These are phyloP conservation scores for Turritopsis rubra DNA, from an alignment of 30 jellyfish, hydroid and myxozoan species.

Conservation along the genomic window DNA sequence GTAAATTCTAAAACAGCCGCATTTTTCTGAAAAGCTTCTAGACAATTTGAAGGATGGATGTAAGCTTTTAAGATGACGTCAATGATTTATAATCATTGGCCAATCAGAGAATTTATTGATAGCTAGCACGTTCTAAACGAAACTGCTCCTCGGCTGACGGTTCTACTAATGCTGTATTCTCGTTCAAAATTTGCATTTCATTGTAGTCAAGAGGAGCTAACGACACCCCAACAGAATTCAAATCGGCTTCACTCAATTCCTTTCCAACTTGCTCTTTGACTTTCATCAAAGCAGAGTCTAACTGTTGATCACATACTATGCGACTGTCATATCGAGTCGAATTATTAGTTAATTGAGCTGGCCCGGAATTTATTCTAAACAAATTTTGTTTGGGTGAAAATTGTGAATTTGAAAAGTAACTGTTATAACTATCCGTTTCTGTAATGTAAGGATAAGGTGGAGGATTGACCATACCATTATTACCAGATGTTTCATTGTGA, in stretches of 20 bases:
- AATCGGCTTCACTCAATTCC: conserved; percentile 83
- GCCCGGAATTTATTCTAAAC: conserved; percentile 27
- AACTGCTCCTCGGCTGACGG: conserved; percentile 84
- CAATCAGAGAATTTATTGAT: too few species aligned
- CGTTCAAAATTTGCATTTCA: conserved; percentile 68
- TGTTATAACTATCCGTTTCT: conserved; percentile 23
- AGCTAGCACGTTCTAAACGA: conserved; percentile 69
- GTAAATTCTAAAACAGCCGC: not conserved
- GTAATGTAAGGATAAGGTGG: conserved; percentile 23
- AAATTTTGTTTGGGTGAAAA: conserved; percentile 22
- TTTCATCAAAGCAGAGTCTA: conserved; percentile 28
- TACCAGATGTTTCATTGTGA: conserved; percentile 14
- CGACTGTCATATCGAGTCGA: not conserved
- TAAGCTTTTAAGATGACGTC: too few species aligned
- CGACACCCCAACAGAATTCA: conserved; percentile 77
- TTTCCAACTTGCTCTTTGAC: conserved; percentile 25
- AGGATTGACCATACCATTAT: not conserved
- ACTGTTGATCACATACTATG: conserved; percentile 26
- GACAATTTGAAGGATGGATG: too few species aligned
- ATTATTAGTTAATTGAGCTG: conserved; percentile 12
- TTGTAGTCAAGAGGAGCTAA: conserved; percentile 86
- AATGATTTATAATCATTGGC: too few species aligned
- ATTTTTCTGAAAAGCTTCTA: too few species aligned
- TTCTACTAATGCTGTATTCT: conserved; percentile 81
- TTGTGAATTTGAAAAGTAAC: not conserved